Percentiles rank a stretch among this genome's conserved stretches.
These are phyloP conservation scores for Sapajus apella DNA, from an alignment of 2,113 vertebrate species.

Conservation along the genomic window DNA sequence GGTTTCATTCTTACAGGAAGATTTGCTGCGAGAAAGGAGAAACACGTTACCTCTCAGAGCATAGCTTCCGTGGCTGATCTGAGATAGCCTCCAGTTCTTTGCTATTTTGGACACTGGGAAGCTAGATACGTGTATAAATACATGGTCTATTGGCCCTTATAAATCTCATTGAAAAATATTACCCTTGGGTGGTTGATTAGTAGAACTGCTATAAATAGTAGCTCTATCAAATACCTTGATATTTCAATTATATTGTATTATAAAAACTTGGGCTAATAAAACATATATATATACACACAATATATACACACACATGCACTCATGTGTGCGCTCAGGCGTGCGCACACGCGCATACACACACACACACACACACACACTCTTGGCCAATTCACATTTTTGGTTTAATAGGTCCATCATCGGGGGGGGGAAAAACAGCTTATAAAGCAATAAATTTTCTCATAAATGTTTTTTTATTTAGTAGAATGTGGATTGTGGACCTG, in stretches of 20 bases:
- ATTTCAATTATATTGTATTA: background rate
- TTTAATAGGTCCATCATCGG: background rate
- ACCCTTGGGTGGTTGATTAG: background rate
- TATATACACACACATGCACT: background rate
- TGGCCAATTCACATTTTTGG: background rate
- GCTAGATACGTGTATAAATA: constrained; percentile 29
- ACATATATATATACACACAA: no score
- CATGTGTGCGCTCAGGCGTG: no score
- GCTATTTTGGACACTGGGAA: constrained; percentile 40
- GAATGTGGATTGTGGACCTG: background rate
- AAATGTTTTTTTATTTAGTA: background rate
- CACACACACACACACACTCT: no score
- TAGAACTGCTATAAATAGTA: background rate
- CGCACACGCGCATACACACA: no score
- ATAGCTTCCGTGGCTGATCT: constrained; percentile 42
- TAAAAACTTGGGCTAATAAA: background rate
- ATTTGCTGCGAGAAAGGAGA: constrained; percentile 56
- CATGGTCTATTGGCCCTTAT: background rate
- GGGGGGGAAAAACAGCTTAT: background rate
- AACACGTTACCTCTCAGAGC: background rate
- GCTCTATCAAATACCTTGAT: background rate
- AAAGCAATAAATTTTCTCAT: background rate
- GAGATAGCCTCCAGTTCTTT: background rate
- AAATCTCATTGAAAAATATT: constrained; percentile 45
- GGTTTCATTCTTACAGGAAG: constrained; percentile 56